phyloP scores from a whole-genome alignment of 1,140 invertebrate species.

The Diploscapter pachys region DNA sequence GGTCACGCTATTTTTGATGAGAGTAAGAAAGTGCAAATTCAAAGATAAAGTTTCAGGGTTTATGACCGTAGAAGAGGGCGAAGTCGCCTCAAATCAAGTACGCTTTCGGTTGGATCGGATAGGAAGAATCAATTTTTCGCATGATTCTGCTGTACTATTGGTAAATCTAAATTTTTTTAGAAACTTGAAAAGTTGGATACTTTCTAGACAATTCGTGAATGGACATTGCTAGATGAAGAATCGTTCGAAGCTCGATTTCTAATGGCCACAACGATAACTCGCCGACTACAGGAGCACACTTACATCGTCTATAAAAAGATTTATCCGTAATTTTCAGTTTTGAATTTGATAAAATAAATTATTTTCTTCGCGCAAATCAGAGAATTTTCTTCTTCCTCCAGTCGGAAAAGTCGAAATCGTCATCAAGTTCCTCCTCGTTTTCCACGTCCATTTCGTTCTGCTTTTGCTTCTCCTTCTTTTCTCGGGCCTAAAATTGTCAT shows the following conservation, averaged over 20 bases:
- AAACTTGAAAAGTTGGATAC: background rate
- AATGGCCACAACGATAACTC: slow-evolving; percentile 50
- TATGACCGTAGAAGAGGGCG: slow-evolving; percentile 52
- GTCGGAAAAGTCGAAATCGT: no score
- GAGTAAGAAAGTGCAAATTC: background rate
- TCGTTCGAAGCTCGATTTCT: slow-evolving; percentile 50
- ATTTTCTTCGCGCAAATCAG: background rate
- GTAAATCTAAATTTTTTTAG: slow-evolving; percentile 28
- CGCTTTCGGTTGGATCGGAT: slow-evolving; percentile 47
- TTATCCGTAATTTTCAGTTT: slow-evolving; percentile 45
- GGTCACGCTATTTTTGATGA: background rate
- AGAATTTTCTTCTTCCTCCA: no score
- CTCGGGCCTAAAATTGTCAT: no score
- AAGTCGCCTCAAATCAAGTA: slow-evolving; percentile 46
- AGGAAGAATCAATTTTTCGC: slow-evolving; percentile 56
- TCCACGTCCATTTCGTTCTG: no score
- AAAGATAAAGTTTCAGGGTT: slow-evolving; percentile 42
- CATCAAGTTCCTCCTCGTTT: no score
- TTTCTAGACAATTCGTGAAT: slow-evolving; percentile 54
- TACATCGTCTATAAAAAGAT: slow-evolving; percentile 55
- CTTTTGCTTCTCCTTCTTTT: no score
- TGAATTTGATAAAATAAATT: background rate
- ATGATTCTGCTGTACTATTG: slow-evolving; percentile 55
- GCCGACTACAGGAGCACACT: slow-evolving; percentile 54
- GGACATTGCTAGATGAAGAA: slow-evolving; percentile 53